Percentiles rank a stretch among this genome's conserved stretches.
Evolutionary conservation across 2,797 vertebrate species (phyloP).

Genomic region (Eulemur coronatus): DNA sequence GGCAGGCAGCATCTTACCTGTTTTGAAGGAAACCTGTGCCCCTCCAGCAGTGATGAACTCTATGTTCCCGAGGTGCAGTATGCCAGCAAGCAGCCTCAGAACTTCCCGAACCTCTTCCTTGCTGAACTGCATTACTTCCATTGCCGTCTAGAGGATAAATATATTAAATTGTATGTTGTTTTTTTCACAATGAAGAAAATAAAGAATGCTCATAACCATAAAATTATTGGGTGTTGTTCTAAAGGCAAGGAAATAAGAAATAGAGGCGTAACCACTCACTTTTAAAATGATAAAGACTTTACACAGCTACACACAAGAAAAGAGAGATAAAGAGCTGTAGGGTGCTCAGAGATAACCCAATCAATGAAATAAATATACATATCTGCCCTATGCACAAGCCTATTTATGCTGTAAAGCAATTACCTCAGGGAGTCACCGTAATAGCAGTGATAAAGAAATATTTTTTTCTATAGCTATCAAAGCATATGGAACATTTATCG

Average conservation of each 20-base stretch:
- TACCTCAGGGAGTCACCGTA: background rate
- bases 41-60: conserved; percentile 98
- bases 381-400: no score
- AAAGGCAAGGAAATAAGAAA: background rate
- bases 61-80: conserved; percentile 95
- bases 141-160: conserved; percentile 87
- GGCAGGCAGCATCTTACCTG: conserved; percentile 84
- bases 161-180: background rate
- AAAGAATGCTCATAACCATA: background rate
- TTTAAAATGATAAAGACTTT: background rate
- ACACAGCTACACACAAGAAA: background rate
- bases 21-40: conserved; percentile 95
- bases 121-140: conserved; percentile 96
- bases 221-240: background rate
- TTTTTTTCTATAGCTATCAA: background rate
- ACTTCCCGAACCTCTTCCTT: conserved; percentile 92
- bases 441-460: background rate
- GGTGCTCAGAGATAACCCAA: background rate
- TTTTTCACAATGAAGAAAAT: background rate
- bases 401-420: background rate
- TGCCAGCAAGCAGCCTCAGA: conserved; percentile 92
- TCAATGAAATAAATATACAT: background rate
- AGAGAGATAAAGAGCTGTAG: background rate
- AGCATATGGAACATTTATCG: background rate
- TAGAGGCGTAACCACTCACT: rapidly evolving